A percentile compares a stretch with the other conserved stretches of the same genome.
Conservation (phyloP, 2,888 invertebrate genomes). For the Drosophila greeni region DNA sequence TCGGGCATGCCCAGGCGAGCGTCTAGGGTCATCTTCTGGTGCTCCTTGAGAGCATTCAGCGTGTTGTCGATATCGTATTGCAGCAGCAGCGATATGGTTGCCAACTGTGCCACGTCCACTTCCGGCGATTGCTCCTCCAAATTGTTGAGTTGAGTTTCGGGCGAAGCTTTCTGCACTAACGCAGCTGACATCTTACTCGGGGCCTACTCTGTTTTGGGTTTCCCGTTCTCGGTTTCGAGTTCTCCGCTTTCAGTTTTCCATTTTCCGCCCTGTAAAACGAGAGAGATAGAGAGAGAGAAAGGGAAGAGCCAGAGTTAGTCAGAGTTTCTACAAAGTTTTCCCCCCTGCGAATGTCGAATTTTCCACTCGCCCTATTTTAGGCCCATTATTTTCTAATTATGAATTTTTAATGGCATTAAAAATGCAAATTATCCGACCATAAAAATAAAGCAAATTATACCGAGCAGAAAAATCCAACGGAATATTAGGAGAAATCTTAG, state of each 20-base stretch:
- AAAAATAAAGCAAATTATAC: slow-evolving; percentile 40
- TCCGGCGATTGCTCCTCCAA: slow-evolving; percentile 14
- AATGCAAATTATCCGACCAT: slow-evolving; percentile 61
- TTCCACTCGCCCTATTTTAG: slow-evolving; percentile 15
- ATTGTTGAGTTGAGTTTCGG: slow-evolving; percentile 36
- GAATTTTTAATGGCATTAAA: slow-evolving; percentile 59
- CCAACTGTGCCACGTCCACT: slow-evolving; percentile 45
- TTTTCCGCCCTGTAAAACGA: slow-evolving; percentile 22
- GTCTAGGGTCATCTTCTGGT: slow-evolving; percentile 50
- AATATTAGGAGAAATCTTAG: slow-evolving; percentile 37
- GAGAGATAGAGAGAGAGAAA: neutral
- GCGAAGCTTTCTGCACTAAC: slow-evolving; percentile 64
- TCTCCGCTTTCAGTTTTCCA: slow-evolving; percentile 38
- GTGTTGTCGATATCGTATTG: slow-evolving; percentile 79
- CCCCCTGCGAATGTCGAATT: slow-evolving; percentile 8
- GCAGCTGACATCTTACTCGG: slow-evolving; percentile 64
- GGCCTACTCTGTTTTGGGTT: slow-evolving; percentile 17
- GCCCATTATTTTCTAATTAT: slow-evolving; percentile 66
- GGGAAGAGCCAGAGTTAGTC: slow-evolving; percentile 19
- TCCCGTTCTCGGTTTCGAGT: slow-evolving; percentile 9
- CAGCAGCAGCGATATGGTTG: slow-evolving; percentile 77
- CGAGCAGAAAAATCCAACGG: slow-evolving; percentile 17
- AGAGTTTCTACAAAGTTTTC: slow-evolving; percentile 37
- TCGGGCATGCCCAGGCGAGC: slow-evolving; percentile 26
- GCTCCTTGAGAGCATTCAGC: slow-evolving; percentile 77